A percentile compares a stretch with the other conserved stretches of the same genome.
These are phyloP conservation scores for Misgurnus anguillicaudatus DNA, from an alignment of 2,113 vertebrate species.

Conservation along the genomic window DNA sequence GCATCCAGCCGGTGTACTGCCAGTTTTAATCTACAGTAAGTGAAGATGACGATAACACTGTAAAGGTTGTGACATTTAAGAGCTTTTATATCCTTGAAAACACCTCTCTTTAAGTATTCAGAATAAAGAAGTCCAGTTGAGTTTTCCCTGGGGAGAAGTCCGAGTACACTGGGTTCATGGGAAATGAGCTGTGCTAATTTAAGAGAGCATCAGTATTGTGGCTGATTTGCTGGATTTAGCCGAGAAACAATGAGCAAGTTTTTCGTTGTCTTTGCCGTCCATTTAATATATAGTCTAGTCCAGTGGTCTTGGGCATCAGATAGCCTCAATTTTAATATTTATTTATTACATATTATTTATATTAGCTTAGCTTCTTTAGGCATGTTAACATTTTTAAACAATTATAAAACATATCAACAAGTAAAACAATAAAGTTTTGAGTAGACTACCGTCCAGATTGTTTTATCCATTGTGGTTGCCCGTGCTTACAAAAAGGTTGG, in stretches of 20 bases:
- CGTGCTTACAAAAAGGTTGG: too few relatives aligned
- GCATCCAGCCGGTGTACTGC: neutral
- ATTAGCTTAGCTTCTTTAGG: too few relatives aligned
- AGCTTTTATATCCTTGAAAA: neutral
- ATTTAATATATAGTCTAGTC: neutral
- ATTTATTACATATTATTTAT: too few relatives aligned
- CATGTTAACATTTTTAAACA: too few relatives aligned
- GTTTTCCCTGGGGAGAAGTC: neutral
- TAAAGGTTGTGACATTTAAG: constrained; percentile 1
- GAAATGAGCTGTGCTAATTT: neutral
- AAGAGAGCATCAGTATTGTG: neutral
- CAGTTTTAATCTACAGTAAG: neutral
- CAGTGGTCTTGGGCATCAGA: too few relatives aligned
- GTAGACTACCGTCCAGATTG: too few relatives aligned
- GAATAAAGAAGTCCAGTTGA: neutral
- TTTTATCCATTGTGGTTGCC: too few relatives aligned
- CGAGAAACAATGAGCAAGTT: neutral
- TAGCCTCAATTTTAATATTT: too few relatives aligned
- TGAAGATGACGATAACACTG: neutral
- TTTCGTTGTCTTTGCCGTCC: neutral
- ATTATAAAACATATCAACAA: too few relatives aligned
- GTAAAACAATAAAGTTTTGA: too few relatives aligned
- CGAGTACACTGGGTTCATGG: neutral
- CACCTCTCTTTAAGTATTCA: neutral
- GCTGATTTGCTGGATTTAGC: neutral